Percentiles rank a stretch among this genome's conserved stretches.
phyloP scores from a whole-genome alignment of 2,113 vertebrate species.

The Heterocephalus glaber region DNA sequence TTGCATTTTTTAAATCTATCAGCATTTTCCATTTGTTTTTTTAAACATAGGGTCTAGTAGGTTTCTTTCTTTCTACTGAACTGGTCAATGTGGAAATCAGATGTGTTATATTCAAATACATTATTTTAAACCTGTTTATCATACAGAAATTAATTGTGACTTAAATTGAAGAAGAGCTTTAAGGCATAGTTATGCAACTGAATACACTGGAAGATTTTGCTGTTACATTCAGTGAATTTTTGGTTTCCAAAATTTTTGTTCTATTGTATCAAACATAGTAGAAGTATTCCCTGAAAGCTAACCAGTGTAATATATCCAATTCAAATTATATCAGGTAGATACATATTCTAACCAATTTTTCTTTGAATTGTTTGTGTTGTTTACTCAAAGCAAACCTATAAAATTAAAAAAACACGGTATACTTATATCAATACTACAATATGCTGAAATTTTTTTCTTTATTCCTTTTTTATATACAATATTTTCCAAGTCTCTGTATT shows the following conservation, averaged over 20 bases:
- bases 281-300: not conserved
- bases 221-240: not conserved
- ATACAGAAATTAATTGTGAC: not conserved
- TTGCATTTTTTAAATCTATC: not conserved
- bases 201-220: not conserved
- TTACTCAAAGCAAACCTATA: not conserved
- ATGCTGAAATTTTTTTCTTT: not conserved
- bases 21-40: not conserved
- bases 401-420: not conserved
- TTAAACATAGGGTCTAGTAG: not conserved
- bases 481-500: slow-evolving; percentile 58
- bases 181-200: not conserved
- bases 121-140: not conserved
- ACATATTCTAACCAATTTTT: not conserved
- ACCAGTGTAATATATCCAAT: not conserved
- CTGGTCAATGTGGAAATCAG: not conserved
- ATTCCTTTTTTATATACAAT: not conserved
- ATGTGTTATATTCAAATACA: not conserved
- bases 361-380: not conserved
- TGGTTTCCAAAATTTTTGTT: not conserved
- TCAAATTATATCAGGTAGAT: not conserved
- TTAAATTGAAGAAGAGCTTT: not conserved
- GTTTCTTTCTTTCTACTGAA: not conserved
- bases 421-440: not conserved
- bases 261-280: not conserved